These are phyloP conservation scores for Colaptes auratus DNA, from an alignment of 2,113 vertebrate genomes.

Conservation along the genomic window DNA sequence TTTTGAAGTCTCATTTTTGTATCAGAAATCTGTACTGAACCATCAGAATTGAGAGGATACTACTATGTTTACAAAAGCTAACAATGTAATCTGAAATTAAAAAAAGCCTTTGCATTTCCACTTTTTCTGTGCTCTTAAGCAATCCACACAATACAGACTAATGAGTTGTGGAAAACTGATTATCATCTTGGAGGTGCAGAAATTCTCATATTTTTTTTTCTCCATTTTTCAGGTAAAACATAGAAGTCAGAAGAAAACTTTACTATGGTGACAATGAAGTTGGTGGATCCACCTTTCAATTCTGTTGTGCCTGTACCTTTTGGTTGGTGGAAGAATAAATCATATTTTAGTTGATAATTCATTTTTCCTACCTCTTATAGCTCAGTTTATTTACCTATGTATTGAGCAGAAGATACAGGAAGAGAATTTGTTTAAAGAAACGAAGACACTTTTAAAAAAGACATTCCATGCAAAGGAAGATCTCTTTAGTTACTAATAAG, in stretches of 20 bases:
- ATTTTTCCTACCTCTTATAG: background rate
- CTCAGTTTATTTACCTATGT: background rate
- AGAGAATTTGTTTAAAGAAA: background rate
- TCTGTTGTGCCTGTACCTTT: background rate
- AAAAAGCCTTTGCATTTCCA: background rate
- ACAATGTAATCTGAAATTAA: background rate
- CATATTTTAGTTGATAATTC: background rate
- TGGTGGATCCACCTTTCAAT: background rate
- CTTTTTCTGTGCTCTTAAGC: background rate
- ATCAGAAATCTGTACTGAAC: background rate
- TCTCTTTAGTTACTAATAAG: background rate
- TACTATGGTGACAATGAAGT: background rate
- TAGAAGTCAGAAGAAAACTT: background rate
- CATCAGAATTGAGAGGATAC: background rate
- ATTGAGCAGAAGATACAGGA: background rate
- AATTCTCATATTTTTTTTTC: background rate
- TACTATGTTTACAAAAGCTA: background rate
- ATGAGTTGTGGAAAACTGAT: background rate
- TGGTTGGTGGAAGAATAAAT: background rate
- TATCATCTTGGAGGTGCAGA: background rate
- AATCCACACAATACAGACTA: background rate
- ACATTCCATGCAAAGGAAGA: background rate
- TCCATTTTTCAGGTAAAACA: background rate
- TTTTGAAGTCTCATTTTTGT: background rate
- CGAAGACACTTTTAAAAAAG: rapidly evolving